Conservation (phyloP, 2,797 vertebrate genomes). For the Centropyge bicolor region DNA sequence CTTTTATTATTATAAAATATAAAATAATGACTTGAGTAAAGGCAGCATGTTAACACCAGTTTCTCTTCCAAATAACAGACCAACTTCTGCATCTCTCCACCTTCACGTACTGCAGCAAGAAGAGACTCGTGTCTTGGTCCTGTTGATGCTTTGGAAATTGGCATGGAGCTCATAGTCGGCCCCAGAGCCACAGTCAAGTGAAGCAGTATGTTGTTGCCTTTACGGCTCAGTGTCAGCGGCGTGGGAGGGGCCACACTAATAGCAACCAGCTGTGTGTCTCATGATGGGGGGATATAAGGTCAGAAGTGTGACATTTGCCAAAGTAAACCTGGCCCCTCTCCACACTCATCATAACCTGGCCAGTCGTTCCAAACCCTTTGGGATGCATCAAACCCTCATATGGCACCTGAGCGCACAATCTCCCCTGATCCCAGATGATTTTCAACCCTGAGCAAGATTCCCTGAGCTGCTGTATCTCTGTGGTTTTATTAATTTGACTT, state of each 20-base stretch:
- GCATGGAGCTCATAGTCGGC: conserved; percentile 23
- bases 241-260: conserved; percentile 68
- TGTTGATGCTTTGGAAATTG: conserved; percentile 38
- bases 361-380: conserved; percentile 57
- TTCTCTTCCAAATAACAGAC: background rate
- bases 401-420: conserved; percentile 52
- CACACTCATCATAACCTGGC: conserved; percentile 70
- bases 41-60: background rate
- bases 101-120: conserved; percentile 9
- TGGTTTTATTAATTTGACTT: conserved; percentile 32
- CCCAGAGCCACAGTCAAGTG: conserved; percentile 44
- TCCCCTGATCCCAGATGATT: conserved; percentile 8
- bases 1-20: background rate
- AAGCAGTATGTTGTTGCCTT: conserved; percentile 54
- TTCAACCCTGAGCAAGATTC: conserved; percentile 14
- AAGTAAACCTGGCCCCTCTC: conserved; percentile 79
- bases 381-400: conserved; percentile 53
- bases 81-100: background rate
- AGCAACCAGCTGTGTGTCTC: conserved; percentile 76
- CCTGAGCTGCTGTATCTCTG: conserved; percentile 2
- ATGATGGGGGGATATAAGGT: conserved; percentile 73
- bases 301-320: conserved; percentile 74
- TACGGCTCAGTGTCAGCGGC: conserved; percentile 38
- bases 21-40: background rate
- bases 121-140: conserved; percentile 23